Percentiles rank a stretch among this genome's conserved stretches.
phyloP scores from a whole-genome alignment of 2,797 vertebrate species.

The Gymnoscopelus microlampas region DNA sequence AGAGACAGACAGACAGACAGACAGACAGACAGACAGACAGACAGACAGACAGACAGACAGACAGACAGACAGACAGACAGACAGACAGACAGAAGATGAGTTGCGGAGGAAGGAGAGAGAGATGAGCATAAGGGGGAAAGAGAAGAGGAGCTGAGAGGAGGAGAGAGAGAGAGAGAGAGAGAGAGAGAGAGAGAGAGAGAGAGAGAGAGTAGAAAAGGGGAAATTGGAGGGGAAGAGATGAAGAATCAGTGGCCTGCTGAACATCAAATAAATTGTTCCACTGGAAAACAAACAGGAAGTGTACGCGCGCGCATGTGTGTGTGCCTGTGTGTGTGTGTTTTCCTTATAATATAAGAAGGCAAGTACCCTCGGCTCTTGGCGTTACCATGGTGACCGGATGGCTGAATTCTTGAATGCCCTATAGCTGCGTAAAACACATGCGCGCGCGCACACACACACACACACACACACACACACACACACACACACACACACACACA shows the following conservation, averaged over 20 bases:
- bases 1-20: neutral
- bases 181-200: neutral
- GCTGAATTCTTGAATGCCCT: slow-evolving; percentile 36
- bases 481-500: slow-evolving; percentile 5
- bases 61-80: neutral
- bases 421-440: slow-evolving; percentile 21
- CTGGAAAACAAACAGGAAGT: too few species aligned
- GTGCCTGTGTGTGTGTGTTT: neutral
- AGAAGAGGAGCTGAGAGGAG: neutral
- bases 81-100: slow-evolving; percentile 7
- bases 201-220: neutral
- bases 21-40: neutral
- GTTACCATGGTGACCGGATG: slow-evolving; percentile 61
- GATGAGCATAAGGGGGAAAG: neutral
- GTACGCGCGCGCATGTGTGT: too few species aligned
- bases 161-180: neutral
- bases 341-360: slow-evolving; percentile 31
- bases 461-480: neutral
- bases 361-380: slow-evolving; percentile 8
- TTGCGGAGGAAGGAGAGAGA: neutral
- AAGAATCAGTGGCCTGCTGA: too few species aligned
- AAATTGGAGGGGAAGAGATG: too few species aligned
- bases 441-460: neutral
- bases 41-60: neutral
- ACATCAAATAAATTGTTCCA: too few species aligned